Evolutionary conservation across 2,797 vertebrate genomes (phyloP).

Genomic region (Rhynchotus rufescens): DNA sequence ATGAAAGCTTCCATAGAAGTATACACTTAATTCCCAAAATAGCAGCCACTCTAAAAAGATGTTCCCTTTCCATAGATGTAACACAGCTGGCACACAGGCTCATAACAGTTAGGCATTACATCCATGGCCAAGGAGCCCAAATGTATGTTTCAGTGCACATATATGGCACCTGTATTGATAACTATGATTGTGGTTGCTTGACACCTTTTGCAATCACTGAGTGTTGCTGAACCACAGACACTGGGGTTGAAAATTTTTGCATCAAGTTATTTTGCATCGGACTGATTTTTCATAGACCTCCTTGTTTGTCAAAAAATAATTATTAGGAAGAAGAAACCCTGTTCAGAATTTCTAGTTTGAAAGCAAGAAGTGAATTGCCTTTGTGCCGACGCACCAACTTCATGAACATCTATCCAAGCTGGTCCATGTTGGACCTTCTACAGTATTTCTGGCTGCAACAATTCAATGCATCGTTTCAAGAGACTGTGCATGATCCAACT

Average conservation of each 20-base stretch:
- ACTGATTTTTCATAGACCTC: slow-evolving; percentile 1
- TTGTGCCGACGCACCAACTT: background rate
- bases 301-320: background rate
- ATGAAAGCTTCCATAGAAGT: background rate
- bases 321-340: background rate
- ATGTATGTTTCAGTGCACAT: background rate
- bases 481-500: background rate
- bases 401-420: background rate
- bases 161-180: background rate
- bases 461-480: background rate
- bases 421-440: background rate
- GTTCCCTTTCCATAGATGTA: background rate
- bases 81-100: background rate
- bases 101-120: background rate
- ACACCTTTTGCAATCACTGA: slow-evolving; percentile 19
- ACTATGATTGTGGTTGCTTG: slow-evolving; percentile 20
- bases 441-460: background rate
- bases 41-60: background rate
- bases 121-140: background rate
- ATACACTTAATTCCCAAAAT: background rate
- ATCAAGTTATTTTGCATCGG: background rate
- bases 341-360: background rate
- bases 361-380: background rate
- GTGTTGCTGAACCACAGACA: background rate
- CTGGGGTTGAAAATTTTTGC: background rate